These are phyloP conservation scores for Girardinus metallicus DNA, from an alignment of 2,797 vertebrate genomes.

Conservation along the genomic window DNA sequence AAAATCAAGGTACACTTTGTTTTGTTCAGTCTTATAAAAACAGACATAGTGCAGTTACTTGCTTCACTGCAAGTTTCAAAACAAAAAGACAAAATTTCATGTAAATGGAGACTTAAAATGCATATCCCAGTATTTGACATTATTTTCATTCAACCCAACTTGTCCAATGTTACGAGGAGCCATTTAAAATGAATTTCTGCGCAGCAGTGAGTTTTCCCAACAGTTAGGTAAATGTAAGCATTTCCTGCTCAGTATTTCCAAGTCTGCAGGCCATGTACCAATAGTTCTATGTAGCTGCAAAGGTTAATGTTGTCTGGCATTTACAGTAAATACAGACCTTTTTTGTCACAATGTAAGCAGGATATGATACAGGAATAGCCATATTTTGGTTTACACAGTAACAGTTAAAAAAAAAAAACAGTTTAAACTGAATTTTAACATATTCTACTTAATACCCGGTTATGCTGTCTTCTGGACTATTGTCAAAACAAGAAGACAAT, in stretches of 20 bases:
- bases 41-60: neutral
- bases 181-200: neutral
- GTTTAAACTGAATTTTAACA: neutral
- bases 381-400: neutral
- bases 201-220: neutral
- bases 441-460: neutral
- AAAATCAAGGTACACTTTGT: neutral
- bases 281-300: neutral
- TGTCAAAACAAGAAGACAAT: neutral
- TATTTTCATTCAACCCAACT: neutral
- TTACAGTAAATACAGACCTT: neutral
- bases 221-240: neutral
- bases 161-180: neutral
- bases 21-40: neutral
- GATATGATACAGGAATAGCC: neutral
- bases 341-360: neutral
- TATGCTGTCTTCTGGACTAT: neutral
- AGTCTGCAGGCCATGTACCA: neutral
- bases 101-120: neutral
- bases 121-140: neutral
- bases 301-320: slow-evolving; percentile 1
- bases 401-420: neutral
- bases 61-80: neutral
- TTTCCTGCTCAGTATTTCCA: neutral
- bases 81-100: neutral